Percentiles rank a stretch among this genome's conserved stretches.
These are phyloP conservation scores for Hypomesus transpacificus DNA, from an alignment of 2,113 vertebrate genomes.

Conservation along the genomic window DNA sequence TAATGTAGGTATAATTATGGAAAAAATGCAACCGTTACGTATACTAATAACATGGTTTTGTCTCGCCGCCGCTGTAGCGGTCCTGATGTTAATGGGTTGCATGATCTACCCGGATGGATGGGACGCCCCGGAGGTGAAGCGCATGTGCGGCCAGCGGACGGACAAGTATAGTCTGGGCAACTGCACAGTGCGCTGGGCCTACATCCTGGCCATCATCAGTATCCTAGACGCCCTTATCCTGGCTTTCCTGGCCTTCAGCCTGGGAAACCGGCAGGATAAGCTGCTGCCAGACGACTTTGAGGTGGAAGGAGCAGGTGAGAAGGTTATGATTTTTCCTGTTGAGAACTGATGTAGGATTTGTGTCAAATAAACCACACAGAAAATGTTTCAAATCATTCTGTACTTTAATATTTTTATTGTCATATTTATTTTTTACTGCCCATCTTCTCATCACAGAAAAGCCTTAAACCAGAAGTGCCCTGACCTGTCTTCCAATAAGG, in stretches of 20 bases:
- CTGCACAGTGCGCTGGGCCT: conserved; percentile 96
- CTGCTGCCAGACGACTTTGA: conserved; percentile 90
- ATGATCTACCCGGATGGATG: conserved; percentile 96
- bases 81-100: conserved; percentile 87
- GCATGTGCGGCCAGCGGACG: conserved; percentile 88
- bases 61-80: conserved; percentile 67
- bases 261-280: conserved; percentile 92
- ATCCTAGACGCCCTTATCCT: conserved; percentile 90
- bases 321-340: neutral
- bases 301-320: conserved; percentile 78
- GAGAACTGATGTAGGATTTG: too few species aligned
- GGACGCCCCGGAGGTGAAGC: conserved; percentile 86
- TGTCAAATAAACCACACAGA: too few species aligned
- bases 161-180: conserved; percentile 91
- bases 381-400: too few species aligned
- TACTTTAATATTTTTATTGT: too few species aligned
- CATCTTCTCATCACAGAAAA: too few species aligned
- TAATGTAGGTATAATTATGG: too few species aligned
- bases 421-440: too few species aligned
- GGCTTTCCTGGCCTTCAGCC: conserved; percentile 87
- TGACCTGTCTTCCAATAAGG: too few species aligned
- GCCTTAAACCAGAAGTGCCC: too few species aligned
- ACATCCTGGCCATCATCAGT: conserved; percentile 95
- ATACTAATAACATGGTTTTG: too few species aligned
- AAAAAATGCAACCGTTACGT: too few species aligned